Base-by-base conservation (phyloP, 1,140 invertebrate genomes). In the Dendrolimus punctatus region DNA sequence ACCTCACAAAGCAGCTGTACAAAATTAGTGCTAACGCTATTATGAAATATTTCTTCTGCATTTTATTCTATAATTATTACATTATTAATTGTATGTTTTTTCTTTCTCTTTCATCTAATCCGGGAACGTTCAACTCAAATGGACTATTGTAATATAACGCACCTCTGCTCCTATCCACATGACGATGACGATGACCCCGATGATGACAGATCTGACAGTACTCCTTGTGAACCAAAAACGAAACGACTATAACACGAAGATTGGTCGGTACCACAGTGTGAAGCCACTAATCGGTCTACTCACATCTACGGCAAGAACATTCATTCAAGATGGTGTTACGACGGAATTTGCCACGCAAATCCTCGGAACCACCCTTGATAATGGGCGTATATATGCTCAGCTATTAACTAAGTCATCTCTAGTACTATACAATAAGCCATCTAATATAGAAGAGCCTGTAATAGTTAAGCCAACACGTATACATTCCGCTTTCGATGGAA, bases 301-400 rank as follows among this genome's bases (percentile, higher is more conserved):
- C 49, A 94, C 94, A 8, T 96, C 95, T 47, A 96, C 95, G 9
- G 95, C 95, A 23, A 91, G 95, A 62, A 96, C 95, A 0, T 96
- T 97, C 76, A 95, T 97, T 61, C 94, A 95, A 77, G 93, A 95
- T 69, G 95, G 95, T 39, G 95, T 95, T 7, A 97, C 95, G 42
- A 97, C 96, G 0, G 95, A 97, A 76, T 98, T 94, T 85, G 94
- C 95, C 2, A 97, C 96, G 1, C 93, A 96, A 83, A 92, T 97
- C 46, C 80, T 96, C 41, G 96, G 95, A 40, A 97, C 95, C 5
- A 96, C 93, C 2, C 87, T 97, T 52, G 93, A 96, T 69, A 95
- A 95, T 68, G 94, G 94, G 60, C 91, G 92, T 9, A 87, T 93
- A 5, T 98, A 98, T 76, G 95, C 95, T 7, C 93, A 94, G 71